These are phyloP conservation scores for Poeciliopsis turrubarensis DNA, from an alignment of 2,113 vertebrate species.

Conservation along the genomic window DNA sequence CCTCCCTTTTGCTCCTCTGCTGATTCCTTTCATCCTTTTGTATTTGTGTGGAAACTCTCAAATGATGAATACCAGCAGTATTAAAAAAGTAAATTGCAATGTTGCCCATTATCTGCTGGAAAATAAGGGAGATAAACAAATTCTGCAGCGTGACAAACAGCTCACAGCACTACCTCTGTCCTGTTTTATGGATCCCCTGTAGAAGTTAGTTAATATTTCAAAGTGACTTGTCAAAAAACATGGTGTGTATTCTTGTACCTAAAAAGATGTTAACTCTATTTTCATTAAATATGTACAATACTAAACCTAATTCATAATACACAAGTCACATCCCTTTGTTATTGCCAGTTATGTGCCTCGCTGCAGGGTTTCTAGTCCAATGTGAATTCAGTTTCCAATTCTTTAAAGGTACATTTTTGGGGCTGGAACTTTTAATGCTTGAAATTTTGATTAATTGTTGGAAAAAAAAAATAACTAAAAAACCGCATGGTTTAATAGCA, in stretches of 20 bases:
- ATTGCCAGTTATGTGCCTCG: not conserved
- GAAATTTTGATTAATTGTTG: not conserved
- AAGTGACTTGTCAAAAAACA: not conserved
- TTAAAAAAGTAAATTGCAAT: conserved; percentile 33
- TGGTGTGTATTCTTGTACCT: not conserved
- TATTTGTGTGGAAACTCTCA: conserved; percentile 48
- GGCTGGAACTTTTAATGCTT: no score
- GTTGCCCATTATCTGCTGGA: conserved; percentile 6
- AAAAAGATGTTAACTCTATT: not conserved
- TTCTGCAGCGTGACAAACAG: not conserved
- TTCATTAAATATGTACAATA: not conserved
- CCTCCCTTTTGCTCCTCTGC: conserved; percentile 36
- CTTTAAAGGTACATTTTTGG: not conserved
- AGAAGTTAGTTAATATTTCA: not conserved
- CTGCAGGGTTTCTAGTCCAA: not conserved
- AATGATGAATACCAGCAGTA: conserved; percentile 23
- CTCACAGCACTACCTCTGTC: not conserved
- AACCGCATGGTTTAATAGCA: not conserved
- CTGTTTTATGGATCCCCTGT: not conserved
- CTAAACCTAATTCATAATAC: not conserved
- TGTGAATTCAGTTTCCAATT: not conserved
- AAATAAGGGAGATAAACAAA: conserved; percentile 20
- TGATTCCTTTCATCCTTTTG: conserved; percentile 52
- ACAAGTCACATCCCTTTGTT: not conserved
- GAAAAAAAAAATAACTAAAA: not conserved